Evolutionary conservation across 2,113 vertebrate species (phyloP).

Genomic region (Fregata magnificens): DNA sequence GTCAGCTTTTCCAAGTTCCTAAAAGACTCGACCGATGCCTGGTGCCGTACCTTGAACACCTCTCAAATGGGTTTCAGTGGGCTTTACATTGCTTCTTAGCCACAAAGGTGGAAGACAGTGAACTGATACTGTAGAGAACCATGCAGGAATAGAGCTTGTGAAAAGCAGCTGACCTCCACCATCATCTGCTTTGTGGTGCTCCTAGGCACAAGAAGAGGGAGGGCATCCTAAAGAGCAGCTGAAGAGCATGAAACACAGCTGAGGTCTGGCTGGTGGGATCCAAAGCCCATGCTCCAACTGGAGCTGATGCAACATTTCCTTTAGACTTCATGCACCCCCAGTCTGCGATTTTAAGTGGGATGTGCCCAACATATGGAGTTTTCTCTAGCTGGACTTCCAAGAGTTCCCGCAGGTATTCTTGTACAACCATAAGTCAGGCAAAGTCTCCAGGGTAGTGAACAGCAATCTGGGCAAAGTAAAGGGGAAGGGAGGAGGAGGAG

Average conservation of each 20-base stretch:
- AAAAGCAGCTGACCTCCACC: background rate
- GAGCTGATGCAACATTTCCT: background rate
- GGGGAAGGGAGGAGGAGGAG: background rate
- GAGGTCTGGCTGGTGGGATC: background rate
- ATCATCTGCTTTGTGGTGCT: background rate
- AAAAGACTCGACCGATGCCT: fast-evolving
- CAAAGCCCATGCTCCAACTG: background rate
- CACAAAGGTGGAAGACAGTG: background rate
- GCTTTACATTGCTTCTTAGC: background rate
- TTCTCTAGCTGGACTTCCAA: background rate
- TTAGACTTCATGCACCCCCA: background rate
- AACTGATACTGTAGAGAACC: background rate
- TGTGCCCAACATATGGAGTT: background rate
- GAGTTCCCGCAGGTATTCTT: background rate
- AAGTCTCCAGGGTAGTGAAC: background rate
- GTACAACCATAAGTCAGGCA: background rate
- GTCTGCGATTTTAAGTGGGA: background rate
- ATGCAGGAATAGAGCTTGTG: background rate
- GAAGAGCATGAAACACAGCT: background rate
- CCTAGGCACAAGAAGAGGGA: background rate
- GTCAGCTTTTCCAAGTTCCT: background rate
- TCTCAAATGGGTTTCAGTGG: background rate
- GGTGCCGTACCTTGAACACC: background rate
- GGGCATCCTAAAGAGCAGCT: background rate
- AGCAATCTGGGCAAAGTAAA: background rate